phyloP scores from a whole-genome alignment of 1,140 invertebrate species.

The Centruroides vittatus region DNA sequence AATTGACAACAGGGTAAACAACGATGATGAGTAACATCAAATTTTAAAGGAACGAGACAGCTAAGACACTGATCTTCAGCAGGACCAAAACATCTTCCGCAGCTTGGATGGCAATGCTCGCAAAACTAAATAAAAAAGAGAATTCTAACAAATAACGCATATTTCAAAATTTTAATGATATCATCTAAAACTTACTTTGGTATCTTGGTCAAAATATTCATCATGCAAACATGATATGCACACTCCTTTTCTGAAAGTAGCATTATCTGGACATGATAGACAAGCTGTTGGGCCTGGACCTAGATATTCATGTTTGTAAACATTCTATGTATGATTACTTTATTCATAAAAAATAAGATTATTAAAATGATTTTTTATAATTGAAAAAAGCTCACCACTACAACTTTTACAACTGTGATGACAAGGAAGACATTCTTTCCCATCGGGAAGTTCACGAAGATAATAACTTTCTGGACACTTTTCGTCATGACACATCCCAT shows the following conservation, averaged over 20 bases:
- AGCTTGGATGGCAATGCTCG: constrained; percentile 15
- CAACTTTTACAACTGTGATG: constrained; percentile 43
- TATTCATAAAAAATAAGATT: background rate
- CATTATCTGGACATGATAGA: constrained; percentile 11
- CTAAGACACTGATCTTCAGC: constrained; percentile 12
- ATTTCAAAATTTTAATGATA: background rate
- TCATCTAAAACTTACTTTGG: background rate
- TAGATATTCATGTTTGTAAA: background rate
- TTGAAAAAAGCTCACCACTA: constrained; percentile 21
- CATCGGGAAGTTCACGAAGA: background rate
- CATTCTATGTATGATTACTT: too few relatives aligned
- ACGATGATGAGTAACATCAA: constrained; percentile 9
- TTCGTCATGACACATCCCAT: too few relatives aligned
- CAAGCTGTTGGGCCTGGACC: constrained; percentile 12
- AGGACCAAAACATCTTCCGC: constrained; percentile 16
- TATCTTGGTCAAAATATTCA: constrained; percentile 11
- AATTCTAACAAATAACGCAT: background rate
- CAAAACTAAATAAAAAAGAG: constrained; percentile 4
- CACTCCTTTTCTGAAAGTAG: constrained; percentile 1
- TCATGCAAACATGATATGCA: constrained; percentile 14
- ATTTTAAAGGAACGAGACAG: constrained; percentile 9
- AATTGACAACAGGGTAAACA: constrained; percentile 16
- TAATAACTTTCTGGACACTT: too few relatives aligned
- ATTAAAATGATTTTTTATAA: too few relatives aligned
- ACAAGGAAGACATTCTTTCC: constrained; percentile 30